Evolutionary conservation across 2,888 invertebrate species (phyloP).

Genomic region (Hirtodrosophila cameraria): DNA sequence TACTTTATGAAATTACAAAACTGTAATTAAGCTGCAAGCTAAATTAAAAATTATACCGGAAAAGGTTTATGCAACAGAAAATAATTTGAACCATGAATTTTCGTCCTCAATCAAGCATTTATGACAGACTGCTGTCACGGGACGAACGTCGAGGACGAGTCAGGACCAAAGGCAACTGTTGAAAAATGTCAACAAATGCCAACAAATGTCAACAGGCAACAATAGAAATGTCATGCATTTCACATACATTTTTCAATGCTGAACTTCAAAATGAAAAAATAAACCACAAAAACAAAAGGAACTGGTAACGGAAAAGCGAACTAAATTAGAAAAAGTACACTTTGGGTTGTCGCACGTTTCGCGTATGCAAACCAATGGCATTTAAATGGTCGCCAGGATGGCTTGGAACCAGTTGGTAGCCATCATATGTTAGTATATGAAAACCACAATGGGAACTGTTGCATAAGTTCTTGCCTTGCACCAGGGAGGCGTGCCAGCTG

Average conservation of each 20-base stretch:
- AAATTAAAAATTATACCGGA: background rate
- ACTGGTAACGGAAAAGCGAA: no score
- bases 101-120: slow-evolving; percentile 28
- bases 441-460: slow-evolving; percentile 58
- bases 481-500: slow-evolving; percentile 46
- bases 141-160: background rate
- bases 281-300: slow-evolving; percentile 1
- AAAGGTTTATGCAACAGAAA: slow-evolving; percentile 7
- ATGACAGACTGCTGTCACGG: slow-evolving; percentile 48
- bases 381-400: slow-evolving; percentile 11
- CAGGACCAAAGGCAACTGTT: slow-evolving; percentile 38
- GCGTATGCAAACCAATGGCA: slow-evolving; percentile 3
- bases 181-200: slow-evolving; percentile 56
- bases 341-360: slow-evolving; percentile 42
- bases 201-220: slow-evolving; percentile 51
- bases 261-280: slow-evolving; percentile 10
- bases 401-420: slow-evolving; percentile 14
- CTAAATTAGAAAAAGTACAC: slow-evolving; percentile 44
- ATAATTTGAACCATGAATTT: slow-evolving; percentile 20
- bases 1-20: slow-evolving; percentile 14
- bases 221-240: slow-evolving; percentile 49
- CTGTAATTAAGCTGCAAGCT: slow-evolving; percentile 19
- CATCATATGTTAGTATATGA: background rate
- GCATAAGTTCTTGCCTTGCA: slow-evolving; percentile 23
- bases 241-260: slow-evolving; percentile 41